phyloP scores from a whole-genome alignment of 2,113 vertebrate species.

The Dicerorhinus sumatrensis region DNA sequence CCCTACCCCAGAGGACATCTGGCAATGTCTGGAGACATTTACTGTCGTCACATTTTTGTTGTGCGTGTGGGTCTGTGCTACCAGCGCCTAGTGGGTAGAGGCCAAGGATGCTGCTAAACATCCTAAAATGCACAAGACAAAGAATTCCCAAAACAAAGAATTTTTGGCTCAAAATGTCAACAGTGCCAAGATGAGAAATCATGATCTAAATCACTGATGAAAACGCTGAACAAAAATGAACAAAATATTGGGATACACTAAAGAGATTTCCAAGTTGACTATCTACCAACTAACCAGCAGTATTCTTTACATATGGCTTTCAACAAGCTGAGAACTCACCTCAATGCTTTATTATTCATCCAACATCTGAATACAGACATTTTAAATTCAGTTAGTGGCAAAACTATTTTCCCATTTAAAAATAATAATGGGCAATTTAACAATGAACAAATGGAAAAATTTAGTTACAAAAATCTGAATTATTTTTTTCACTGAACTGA shows the following conservation, averaged over 20 bases:
- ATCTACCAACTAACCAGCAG: not conserved
- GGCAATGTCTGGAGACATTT: not conserved
- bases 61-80: not conserved
- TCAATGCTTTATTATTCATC: not conserved
- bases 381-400: conserved; percentile 7
- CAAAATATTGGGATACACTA: not conserved
- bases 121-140: not conserved
- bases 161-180: not conserved
- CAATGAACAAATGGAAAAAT: not conserved
- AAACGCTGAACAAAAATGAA: conserved; percentile 30
- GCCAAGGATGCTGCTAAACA: not conserved
- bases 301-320: not conserved
- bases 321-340: not conserved
- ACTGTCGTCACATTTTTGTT: not conserved
- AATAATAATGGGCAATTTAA: not conserved
- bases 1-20: not conserved
- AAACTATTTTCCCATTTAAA: not conserved
- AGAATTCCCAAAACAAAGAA: not conserved
- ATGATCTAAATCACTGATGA: conserved; percentile 2
- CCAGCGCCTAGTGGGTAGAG: not conserved
- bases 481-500: not conserved
- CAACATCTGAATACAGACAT: not conserved
- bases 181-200: not conserved
- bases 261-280: not conserved
- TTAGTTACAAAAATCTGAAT: not conserved